Evolutionary conservation across 2,797 vertebrate genomes (phyloP).

Genomic region (Falco naumanni): DNA sequence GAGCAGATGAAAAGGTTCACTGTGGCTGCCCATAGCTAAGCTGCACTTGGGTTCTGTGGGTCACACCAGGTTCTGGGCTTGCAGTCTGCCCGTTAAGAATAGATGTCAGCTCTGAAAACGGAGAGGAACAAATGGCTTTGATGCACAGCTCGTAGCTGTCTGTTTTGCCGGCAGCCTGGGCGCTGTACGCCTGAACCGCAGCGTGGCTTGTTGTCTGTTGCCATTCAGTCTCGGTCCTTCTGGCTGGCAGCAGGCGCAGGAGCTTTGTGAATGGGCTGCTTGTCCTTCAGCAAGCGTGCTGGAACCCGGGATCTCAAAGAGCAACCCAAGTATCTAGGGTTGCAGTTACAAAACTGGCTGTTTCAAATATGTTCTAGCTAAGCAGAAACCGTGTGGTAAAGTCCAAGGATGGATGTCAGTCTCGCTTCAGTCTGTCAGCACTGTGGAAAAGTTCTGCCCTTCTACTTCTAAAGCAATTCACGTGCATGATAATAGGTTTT

Average conservation of each 20-base stretch:
- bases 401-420: not conserved
- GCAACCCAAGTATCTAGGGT: not conserved
- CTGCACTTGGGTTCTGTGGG: not conserved
- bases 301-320: rapidly evolving
- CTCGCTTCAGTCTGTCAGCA: not conserved
- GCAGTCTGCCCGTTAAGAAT: rapidly evolving
- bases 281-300: not conserved
- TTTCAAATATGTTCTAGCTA: not conserved
- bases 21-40: not conserved
- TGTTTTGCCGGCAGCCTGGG: not conserved
- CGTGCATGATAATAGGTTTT: rapidly evolving
- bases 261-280: not conserved
- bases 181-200: rapidly evolving
- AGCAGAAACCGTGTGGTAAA: not conserved
- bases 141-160: rapidly evolving
- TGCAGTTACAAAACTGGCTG: not conserved
- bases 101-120: not conserved
- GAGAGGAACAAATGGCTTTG: not conserved
- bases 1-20: not conserved
- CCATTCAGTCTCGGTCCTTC: not conserved
- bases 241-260: not conserved
- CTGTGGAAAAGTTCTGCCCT: not conserved
- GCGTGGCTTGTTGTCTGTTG: not conserved
- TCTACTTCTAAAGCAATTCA: not conserved
- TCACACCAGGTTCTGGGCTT: not conserved